Evolutionary conservation across 2,113 vertebrate species (phyloP).

Genomic region (Cyprinodon variegatus): DNA sequence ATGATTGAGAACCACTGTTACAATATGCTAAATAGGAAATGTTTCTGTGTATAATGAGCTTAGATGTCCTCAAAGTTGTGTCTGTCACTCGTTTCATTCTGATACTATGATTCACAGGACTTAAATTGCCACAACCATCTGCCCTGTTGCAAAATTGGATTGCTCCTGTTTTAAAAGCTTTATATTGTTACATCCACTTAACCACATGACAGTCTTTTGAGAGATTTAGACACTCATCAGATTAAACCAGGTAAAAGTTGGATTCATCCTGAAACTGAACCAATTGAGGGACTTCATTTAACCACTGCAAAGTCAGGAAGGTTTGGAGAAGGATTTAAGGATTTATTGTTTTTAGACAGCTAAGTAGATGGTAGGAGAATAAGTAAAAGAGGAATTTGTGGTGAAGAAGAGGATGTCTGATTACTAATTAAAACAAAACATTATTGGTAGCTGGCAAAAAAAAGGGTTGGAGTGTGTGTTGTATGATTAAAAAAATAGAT

Average conservation of each 20-base stretch:
- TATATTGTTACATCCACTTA: neutral
- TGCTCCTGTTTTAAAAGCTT: neutral
- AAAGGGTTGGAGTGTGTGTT: neutral
- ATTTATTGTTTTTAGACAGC: conserved; percentile 31
- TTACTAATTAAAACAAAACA: neutral
- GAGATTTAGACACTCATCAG: neutral
- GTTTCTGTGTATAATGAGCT: too few relatives aligned
- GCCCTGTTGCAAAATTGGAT: neutral
- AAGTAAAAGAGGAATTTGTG: conserved; percentile 14
- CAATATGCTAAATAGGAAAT: too few relatives aligned
- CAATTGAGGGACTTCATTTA: conserved; percentile 6
- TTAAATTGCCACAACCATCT: too few relatives aligned
- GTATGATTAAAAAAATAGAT: neutral
- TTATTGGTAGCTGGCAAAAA: neutral
- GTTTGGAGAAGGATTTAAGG: neutral
- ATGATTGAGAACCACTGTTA: too few relatives aligned
- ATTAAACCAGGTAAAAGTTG: conserved; percentile 5
- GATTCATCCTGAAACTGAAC: neutral
- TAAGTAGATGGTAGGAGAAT: conserved; percentile 24
- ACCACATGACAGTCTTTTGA: neutral
- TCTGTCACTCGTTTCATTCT: too few relatives aligned
- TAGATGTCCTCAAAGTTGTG: too few relatives aligned
- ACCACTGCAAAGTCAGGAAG: conserved; percentile 13
- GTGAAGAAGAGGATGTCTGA: neutral
- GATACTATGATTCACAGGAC: too few relatives aligned